Evolutionary conservation across 1,140 invertebrate genomes (phyloP).

Genomic region (Drosophila subobscura): DNA sequence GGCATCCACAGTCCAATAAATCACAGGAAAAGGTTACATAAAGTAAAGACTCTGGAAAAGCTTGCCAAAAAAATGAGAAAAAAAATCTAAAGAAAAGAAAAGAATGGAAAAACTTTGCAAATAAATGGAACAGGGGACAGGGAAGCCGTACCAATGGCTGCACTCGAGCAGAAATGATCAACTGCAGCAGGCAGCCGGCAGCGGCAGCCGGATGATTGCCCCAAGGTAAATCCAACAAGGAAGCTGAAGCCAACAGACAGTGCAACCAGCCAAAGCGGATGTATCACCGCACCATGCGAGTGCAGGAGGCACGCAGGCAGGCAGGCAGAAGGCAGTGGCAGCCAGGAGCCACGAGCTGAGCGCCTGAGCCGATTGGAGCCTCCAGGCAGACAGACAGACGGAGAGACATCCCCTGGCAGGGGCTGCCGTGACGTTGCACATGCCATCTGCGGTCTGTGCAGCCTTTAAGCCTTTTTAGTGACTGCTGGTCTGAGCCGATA

Average conservation of each 20-base stretch:
- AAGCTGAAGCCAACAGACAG: conserved; percentile 3
- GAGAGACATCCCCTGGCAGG: neutral
- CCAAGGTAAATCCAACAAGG: conserved; percentile 33
- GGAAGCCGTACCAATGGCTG: conserved; percentile 37
- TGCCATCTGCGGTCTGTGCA: conserved; percentile 30
- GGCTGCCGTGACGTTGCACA: conserved; percentile 32
- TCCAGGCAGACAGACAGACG: conserved; percentile 7
- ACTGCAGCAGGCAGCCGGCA: conserved; percentile 34
- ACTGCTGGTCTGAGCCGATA: conserved; percentile 47
- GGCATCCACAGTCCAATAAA: conserved; percentile 23
- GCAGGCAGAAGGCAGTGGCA: no score
- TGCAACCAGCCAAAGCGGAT: conserved; percentile 13
- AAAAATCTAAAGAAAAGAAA: conserved; percentile 8
- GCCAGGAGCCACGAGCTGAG: no score
- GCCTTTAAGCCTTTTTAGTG: conserved; percentile 46
- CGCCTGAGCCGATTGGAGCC: conserved; percentile 18
- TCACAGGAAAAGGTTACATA: conserved; percentile 44
- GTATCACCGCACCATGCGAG: conserved; percentile 12
- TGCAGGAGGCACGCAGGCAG: conserved; percentile 8
- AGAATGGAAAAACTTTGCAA: conserved; percentile 44
- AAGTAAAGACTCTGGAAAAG: conserved; percentile 25
- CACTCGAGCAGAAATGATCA: conserved; percentile 49
- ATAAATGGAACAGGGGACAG: conserved; percentile 33
- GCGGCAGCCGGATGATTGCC: conserved; percentile 15
- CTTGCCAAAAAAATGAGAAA: conserved; percentile 20